phyloP scores from a whole-genome alignment of 2,113 vertebrate genomes.

The Aix galericulata region DNA sequence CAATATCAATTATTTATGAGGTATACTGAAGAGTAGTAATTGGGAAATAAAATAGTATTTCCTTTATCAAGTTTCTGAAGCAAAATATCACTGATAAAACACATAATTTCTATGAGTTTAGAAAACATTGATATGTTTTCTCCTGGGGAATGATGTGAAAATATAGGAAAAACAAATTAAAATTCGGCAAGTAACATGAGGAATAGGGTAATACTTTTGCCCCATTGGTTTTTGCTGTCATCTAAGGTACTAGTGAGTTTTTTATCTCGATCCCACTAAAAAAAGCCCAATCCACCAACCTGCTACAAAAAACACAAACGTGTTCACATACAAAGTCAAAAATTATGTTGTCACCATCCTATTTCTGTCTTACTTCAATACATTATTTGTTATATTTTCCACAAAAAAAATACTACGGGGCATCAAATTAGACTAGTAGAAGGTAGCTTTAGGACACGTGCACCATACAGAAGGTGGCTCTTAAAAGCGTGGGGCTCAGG shows the following conservation, averaged over 20 bases:
- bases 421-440: background rate
- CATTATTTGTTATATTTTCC: background rate
- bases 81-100: background rate
- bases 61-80: background rate
- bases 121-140: background rate
- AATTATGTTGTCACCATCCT: background rate
- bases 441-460: background rate
- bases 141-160: background rate
- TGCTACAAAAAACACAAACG: background rate
- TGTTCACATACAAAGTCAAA: background rate
- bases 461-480: background rate
- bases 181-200: background rate
- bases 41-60: slow-evolving; percentile 14
- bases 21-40: background rate
- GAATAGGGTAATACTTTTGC: background rate
- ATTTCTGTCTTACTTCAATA: background rate
- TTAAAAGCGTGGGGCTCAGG: background rate
- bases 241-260: background rate
- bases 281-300: background rate
- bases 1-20: slow-evolving; percentile 28
- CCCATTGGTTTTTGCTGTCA: background rate
- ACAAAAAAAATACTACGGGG: background rate
- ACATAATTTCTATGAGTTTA: background rate
- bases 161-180: background rate
- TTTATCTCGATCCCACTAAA: background rate